Percentiles rank a stretch among this genome's conserved stretches.
phyloP scores from a whole-genome alignment of 2,113 vertebrate species.

The Corythaixoides concolor region DNA sequence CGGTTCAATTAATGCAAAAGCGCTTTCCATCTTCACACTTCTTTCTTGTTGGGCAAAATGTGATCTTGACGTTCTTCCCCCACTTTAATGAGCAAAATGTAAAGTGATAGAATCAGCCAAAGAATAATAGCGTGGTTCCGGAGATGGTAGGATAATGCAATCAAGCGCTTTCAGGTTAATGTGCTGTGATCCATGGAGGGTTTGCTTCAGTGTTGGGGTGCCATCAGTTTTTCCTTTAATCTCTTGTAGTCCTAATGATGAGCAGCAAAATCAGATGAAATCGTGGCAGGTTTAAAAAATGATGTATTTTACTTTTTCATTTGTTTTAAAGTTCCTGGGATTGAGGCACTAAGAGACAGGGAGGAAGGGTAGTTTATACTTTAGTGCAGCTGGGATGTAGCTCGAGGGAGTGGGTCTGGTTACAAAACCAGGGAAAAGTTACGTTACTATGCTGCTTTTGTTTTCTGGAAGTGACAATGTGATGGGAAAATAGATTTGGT shows the following conservation, averaged over 20 bases:
- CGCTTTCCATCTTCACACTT: background rate
- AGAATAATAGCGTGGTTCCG: background rate
- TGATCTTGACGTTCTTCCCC: background rate
- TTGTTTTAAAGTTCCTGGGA: background rate
- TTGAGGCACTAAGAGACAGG: background rate
- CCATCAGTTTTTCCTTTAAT: background rate
- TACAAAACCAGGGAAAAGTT: background rate
- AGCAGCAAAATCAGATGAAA: background rate
- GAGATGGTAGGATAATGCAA: background rate
- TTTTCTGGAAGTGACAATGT: background rate
- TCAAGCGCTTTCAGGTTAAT: background rate
- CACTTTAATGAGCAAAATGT: slow-evolving; percentile 23
- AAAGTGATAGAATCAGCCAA: background rate
- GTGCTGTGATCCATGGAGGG: background rate
- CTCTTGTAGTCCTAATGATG: background rate
- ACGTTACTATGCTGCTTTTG: background rate
- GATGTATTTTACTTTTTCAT: background rate
- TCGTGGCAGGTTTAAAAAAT: background rate
- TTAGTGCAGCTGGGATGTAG: background rate
- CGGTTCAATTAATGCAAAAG: slow-evolving; percentile 58
- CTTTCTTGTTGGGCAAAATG: slow-evolving; percentile 25
- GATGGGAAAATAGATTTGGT: background rate
- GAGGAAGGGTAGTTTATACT: background rate
- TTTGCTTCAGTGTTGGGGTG: background rate
- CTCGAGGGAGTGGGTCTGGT: background rate